A percentile compares a stretch with the other conserved stretches of the same genome.
Evolutionary conservation across 2,888 invertebrate species (phyloP).

Genomic region (Drosophila heteroneura): DNA sequence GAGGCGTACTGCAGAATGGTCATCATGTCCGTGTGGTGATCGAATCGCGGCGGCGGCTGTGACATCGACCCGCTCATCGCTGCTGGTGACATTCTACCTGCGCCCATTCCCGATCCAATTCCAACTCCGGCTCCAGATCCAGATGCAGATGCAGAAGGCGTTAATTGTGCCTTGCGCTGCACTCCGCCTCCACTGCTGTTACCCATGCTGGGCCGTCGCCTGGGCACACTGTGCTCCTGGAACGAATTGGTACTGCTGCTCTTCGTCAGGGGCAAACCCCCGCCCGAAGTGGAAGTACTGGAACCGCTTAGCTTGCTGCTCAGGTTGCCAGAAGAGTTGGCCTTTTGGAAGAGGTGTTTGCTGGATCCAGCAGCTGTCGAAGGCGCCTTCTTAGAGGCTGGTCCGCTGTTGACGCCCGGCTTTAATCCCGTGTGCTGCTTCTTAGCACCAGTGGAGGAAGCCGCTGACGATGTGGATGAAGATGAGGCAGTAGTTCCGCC

Average conservation of each 20-base stretch:
- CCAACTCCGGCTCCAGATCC: slow-evolving; percentile 30
- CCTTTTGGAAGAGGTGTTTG: slow-evolving; percentile 84
- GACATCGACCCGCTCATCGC: slow-evolving; percentile 71
- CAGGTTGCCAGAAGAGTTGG: slow-evolving; percentile 84
- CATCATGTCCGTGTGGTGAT: slow-evolving; percentile 84
- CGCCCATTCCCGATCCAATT: slow-evolving; percentile 12
- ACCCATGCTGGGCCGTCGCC: slow-evolving; percentile 68
- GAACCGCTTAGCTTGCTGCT: slow-evolving; percentile 73
- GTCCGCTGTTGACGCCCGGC: slow-evolving; percentile 94
- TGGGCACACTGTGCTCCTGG: slow-evolving; percentile 62
- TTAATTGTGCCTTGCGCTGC: slow-evolving; percentile 50
- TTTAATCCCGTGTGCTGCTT: slow-evolving; percentile 93
- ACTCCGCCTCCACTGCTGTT: slow-evolving; percentile 32
- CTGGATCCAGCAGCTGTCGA: slow-evolving; percentile 84
- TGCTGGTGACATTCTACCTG: slow-evolving; percentile 60
- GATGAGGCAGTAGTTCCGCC: slow-evolving; percentile 17
- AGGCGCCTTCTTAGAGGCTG: slow-evolving; percentile 90
- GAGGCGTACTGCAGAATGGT: slow-evolving; percentile 87
- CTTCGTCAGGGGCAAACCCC: slow-evolving; percentile 75
- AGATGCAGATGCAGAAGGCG: slow-evolving; percentile 17
- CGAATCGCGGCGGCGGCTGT: slow-evolving; percentile 79
- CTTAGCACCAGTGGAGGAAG: slow-evolving; percentile 53
- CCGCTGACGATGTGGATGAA: slow-evolving; percentile 23
- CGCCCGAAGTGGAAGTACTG: slow-evolving; percentile 37
- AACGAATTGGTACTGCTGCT: slow-evolving; percentile 84